phyloP scores from a whole-genome alignment of 2,113 vertebrate species.

The Psammodynastes pulverulentus region DNA sequence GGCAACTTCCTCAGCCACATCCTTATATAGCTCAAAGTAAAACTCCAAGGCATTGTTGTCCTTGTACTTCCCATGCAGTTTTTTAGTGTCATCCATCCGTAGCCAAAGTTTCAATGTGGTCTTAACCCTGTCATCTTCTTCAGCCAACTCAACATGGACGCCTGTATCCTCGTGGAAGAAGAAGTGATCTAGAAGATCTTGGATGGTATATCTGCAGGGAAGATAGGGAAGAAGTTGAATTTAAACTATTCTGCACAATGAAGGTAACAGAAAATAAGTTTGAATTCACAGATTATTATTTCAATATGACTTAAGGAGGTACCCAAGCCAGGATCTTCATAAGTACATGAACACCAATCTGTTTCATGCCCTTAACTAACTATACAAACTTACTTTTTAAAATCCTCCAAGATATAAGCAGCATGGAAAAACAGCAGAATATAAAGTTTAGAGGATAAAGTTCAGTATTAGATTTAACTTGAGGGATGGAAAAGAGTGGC shows the following conservation, averaged over 20 bases:
- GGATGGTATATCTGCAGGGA: conserved; percentile 86
- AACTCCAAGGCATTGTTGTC: conserved; percentile 98
- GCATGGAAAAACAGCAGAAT: not conserved
- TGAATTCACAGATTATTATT: not conserved
- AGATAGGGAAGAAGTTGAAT: not conserved
- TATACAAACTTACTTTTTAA: not conserved
- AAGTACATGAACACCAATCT: not conserved
- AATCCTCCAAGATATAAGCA: not conserved
- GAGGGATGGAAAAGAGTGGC: not conserved
- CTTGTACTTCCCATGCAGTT: conserved; percentile 88
- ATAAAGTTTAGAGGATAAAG: not conserved
- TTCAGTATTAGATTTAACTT: not conserved
- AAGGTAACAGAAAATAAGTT: not conserved
- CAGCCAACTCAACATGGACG: conserved; percentile 89
- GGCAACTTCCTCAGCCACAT: conserved; percentile 90
- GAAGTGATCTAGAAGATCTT: conserved; percentile 89
- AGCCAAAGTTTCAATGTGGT: conserved; percentile 91
- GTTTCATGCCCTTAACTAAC: not conserved
- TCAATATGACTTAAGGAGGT: not conserved
- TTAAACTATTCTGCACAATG: not conserved
- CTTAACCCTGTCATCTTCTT: conserved; percentile 89
- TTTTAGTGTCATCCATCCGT: conserved; percentile 90
- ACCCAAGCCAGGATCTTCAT: not conserved
- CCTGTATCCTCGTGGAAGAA: conserved; percentile 95
- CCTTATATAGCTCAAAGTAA: conserved; percentile 91